Base-by-base conservation (phyloP, 2,113 vertebrate species). In the Irena cyanogastra region DNA sequence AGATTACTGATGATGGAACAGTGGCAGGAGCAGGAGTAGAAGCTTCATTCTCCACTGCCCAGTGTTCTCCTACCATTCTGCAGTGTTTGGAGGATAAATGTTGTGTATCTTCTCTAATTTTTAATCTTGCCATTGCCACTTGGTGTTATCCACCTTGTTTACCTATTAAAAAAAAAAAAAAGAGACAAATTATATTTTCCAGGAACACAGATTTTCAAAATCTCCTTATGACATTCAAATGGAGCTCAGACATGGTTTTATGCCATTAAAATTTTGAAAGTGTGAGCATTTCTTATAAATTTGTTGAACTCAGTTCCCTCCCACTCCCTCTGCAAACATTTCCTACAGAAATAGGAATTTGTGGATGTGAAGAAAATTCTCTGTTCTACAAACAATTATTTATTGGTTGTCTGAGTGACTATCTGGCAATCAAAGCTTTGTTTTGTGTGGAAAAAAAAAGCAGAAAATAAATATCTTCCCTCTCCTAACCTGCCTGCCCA, bases 191-290 rank as follows among this genome's bases (percentile, higher is more conserved):
- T 0, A 3, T 83, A 53, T 83, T 91, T 86, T 76, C 85, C 53
- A 57, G 23, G 37, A 84, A 68, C 28, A 78, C 3, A 89, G 53
- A 75, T 90, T 97, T 97, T 68, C 70, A 95, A 77, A 82, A 97
- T 94, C 89, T 95, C 83, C 78, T 87, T 80, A 83, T 13, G 52
- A 28, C 33, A 94, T 91, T 95, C 79, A 91, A 64, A 19, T n/a
- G 64, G 69, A 87, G 57, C 71, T 95, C 74, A 72, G 60, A 92
- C 65, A 60, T 69, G 37, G 59, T 82, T 96, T 95, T 33, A 80
- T 47, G 61, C 18, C 76, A 68, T 44, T 68, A 50, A 79, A 54
- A 90, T 41, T 18, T 1, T 83, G 10, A 6, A 77, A 90, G 26
- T 13, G 68, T 60, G 42, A 89, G 66, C 37, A 59, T 79, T 89